Base-by-base conservation (phyloP, 2,888 invertebrate genomes). In the Cynaeus angustus region DNA sequence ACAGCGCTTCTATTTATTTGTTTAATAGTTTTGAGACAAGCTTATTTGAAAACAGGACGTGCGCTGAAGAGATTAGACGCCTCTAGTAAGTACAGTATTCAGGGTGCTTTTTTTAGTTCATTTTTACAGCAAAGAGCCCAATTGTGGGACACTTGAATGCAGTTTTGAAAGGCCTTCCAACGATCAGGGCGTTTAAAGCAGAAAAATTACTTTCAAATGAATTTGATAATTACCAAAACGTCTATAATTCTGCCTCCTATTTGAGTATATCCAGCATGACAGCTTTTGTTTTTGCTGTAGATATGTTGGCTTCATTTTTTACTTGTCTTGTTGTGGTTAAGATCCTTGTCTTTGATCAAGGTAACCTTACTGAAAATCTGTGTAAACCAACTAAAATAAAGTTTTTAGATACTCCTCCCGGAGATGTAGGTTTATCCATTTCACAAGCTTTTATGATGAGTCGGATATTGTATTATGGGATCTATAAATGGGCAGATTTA, bases 331-430 rank as follows among this genome's bases (percentile, higher is more conserved):
- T 73, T 9, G 46, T 66, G 12, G 1, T 71, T 5, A 38, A 38
- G 28, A 53, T 73, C 12, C 33, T 71, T 9, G 53, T 58, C 28
- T 46, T 62, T 10, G 45, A 53, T 66, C 13, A 48, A 16, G 50
- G 59, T 67, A 58, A n/a, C n/a, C n/a, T 37, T 21, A 55, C 14
- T 56, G 68, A 28, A 5, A 16, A 13, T 6, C 50, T 26, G 46
- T 62, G 10, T 2, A 8, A 37, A n/a, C n/a, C 9, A 37, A 5
- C 96, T 97, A 0, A 1, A 21, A 21, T 21, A 21, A 21, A 21
- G 1, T 21, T 21, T 4, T 4, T 21, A 21, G 21, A 21, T 21
- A 4, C 21, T 21, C 2, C 21, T 1, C 4, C 21, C 4, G 21
- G 21, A 21, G 21, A 21, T 4, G 21, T 21, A 21, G 21, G 21